Percentiles rank a stretch among this genome's conserved stretches.
Conservation (phyloP, 2,113 vertebrate genomes). For the Fregata magnificens region DNA sequence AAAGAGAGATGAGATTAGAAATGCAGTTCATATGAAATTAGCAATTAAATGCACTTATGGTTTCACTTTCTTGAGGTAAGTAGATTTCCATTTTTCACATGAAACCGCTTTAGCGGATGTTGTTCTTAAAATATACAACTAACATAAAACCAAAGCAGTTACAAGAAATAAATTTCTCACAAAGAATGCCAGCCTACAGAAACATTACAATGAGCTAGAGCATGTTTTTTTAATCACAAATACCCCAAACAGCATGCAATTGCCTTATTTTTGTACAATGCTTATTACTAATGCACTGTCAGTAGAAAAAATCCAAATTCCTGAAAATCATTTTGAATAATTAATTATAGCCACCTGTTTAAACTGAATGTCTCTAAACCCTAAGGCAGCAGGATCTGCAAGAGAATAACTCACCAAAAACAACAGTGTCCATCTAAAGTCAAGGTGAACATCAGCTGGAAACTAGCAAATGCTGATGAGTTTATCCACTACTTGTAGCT, state of each 20-base stretch:
- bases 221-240: slow-evolving; percentile 54
- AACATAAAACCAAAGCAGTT: slow-evolving; percentile 39
- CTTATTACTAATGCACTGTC: slow-evolving; percentile 25
- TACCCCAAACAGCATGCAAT: slow-evolving; percentile 8
- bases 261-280: slow-evolving; percentile 49
- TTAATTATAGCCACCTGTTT: slow-evolving; percentile 65
- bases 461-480: slow-evolving; percentile 31
- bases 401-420: not conserved
- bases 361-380: slow-evolving; percentile 5
- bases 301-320: slow-evolving; percentile 1
- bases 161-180: slow-evolving; percentile 50
- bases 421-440: not conserved
- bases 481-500: not conserved
- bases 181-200: slow-evolving; percentile 40
- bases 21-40: slow-evolving; percentile 2
- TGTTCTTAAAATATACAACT: slow-evolving; percentile 52
- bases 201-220: slow-evolving; percentile 19
- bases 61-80: slow-evolving; percentile 57
- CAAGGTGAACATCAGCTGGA: slow-evolving; percentile 33
- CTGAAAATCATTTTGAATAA: slow-evolving; percentile 50
- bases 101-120: slow-evolving; percentile 44
- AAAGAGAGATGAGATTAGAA: not conserved
- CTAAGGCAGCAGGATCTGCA: slow-evolving; percentile 33
- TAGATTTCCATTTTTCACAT: slow-evolving; percentile 56
- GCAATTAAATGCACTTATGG: slow-evolving; percentile 47